Conservation (phyloP, 2,797 vertebrate genomes). For the Syngnathus acus region DNA sequence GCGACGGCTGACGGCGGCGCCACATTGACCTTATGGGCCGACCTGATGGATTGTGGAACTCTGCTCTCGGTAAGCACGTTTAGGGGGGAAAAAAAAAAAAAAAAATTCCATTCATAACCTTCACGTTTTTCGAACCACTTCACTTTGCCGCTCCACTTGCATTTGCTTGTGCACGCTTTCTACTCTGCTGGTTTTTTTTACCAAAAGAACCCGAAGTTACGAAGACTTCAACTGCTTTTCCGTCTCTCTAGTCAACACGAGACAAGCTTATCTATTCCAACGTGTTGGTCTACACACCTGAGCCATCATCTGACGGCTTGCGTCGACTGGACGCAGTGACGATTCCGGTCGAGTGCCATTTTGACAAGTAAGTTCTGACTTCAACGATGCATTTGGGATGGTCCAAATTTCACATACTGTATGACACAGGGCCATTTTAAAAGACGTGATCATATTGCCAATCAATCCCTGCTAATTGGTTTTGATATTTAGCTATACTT, state of each 20-base stretch:
- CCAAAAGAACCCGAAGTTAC: too few species aligned
- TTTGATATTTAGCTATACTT: too few species aligned
- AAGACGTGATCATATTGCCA: too few species aligned
- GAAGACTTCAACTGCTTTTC: background rate
- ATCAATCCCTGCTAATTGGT: too few species aligned
- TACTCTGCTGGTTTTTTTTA: too few species aligned
- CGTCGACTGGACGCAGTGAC: constrained; percentile 39
- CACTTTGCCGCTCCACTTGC: too few species aligned
- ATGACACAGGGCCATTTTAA: too few species aligned
- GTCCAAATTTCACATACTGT: background rate
- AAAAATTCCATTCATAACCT: too few species aligned
- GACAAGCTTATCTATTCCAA: constrained; percentile 60
- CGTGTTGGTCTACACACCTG: constrained; percentile 51
- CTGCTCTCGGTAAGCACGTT: constrained; percentile 39
- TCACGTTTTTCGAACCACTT: too few species aligned
- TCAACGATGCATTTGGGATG: background rate
- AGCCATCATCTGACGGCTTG: constrained; percentile 46
- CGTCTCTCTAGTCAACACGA: constrained; percentile 39
- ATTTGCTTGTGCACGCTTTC: too few species aligned
- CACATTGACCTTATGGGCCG: constrained; percentile 38
- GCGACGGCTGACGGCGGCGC: constrained; percentile 23
- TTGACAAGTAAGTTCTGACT: constrained; percentile 45
- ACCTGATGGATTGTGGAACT: constrained; percentile 55
- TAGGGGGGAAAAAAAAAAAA: too few species aligned
- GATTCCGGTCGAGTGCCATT: constrained; percentile 63